A percentile compares a stretch with the other conserved stretches of the same genome.
These are phyloP conservation scores for Napeogenes inachia DNA, from an alignment of 2,888 invertebrate species.

Conservation along the genomic window DNA sequence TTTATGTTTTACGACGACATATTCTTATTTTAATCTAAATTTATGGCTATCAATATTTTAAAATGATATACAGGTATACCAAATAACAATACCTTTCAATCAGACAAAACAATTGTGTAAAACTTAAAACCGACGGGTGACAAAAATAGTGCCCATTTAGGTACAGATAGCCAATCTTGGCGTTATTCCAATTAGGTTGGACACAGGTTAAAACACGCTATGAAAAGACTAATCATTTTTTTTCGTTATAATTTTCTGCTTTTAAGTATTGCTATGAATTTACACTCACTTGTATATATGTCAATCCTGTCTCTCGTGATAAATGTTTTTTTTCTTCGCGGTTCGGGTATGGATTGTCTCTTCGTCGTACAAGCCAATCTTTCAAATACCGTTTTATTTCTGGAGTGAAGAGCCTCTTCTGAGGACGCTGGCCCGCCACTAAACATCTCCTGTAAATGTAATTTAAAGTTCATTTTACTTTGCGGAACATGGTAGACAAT, in stretches of 20 bases:
- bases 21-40: too few relatives aligned
- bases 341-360: constrained; percentile 88
- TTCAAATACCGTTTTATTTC: constrained; percentile 87
- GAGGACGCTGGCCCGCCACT: constrained; percentile 79
- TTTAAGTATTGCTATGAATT: constrained; percentile 10
- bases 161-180: constrained; percentile 73
- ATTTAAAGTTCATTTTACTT: constrained; percentile 11
- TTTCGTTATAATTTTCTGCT: not conserved
- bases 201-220: constrained; percentile 42
- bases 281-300: constrained; percentile 83
- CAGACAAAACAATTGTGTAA: constrained; percentile 42
- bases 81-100: constrained; percentile 11
- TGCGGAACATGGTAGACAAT: not conserved
- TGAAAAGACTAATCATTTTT: constrained; percentile 12
- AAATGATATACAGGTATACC: too few relatives aligned
- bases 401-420: constrained; percentile 86
- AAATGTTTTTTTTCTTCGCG: constrained; percentile 85
- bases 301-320: constrained; percentile 84
- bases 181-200: constrained; percentile 71
- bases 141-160: constrained; percentile 76
- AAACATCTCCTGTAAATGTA: constrained; percentile 70
- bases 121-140: constrained; percentile 66
- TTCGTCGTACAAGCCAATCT: constrained; percentile 85
- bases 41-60: too few relatives aligned
- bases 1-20: too few relatives aligned